Evolutionary conservation across 2,113 vertebrate species (phyloP).

Genomic region (Ophthalmotilapia sp.): DNA sequence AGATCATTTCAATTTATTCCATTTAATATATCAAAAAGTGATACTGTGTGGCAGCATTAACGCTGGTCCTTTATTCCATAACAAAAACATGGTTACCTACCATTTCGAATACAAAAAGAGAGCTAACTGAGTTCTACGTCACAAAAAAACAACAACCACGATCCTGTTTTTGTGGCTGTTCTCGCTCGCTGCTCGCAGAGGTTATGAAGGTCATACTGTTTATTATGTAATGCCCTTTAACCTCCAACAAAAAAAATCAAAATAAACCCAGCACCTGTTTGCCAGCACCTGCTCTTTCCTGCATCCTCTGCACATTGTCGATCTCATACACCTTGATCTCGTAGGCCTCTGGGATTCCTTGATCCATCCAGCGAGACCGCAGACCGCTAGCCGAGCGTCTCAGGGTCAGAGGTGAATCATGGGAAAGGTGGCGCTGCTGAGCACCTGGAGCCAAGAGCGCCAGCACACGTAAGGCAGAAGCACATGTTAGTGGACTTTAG

Average conservation of each 20-base stretch:
- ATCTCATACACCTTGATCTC: slow-evolving; percentile 97
- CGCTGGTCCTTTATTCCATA: neutral
- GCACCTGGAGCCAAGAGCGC: slow-evolving; percentile 64
- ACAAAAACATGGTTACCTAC: neutral
- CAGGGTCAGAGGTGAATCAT: slow-evolving; percentile 65
- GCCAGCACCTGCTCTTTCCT: slow-evolving; percentile 76
- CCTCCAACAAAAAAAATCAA: neutral
- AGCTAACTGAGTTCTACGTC: neutral
- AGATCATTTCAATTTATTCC: neutral
- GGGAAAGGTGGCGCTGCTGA: slow-evolving; percentile 79
- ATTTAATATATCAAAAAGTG: neutral
- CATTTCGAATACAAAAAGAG: neutral
- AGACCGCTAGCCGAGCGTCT: slow-evolving; percentile 74
- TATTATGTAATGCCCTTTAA: neutral
- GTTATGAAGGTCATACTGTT: neutral
- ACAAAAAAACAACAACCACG: neutral
- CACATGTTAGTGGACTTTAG: neutral
- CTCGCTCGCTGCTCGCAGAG: neutral
- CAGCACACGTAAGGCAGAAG: neutral
- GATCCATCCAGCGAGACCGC: slow-evolving; percentile 82
- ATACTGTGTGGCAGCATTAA: neutral
- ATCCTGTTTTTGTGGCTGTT: neutral
- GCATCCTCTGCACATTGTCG: slow-evolving; percentile 84
- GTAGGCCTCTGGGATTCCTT: slow-evolving; percentile 82
- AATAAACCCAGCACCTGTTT: slow-evolving; percentile 75